Evolutionary conservation across 2,113 vertebrate genomes (phyloP).

Genomic region (Propithecus coquereli): DNA sequence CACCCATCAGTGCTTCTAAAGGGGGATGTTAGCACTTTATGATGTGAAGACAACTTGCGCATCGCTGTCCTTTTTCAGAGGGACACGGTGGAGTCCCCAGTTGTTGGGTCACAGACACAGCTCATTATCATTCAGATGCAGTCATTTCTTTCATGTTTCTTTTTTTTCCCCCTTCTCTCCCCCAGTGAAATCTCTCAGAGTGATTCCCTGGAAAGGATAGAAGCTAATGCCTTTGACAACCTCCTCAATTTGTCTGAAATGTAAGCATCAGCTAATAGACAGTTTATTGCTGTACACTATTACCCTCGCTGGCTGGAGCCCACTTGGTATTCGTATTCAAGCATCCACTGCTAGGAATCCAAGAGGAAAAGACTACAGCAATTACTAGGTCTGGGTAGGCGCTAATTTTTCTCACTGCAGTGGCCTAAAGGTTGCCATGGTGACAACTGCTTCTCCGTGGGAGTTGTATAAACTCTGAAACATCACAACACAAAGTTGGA

Average conservation of each 20-base stretch:
- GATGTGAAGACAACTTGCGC: background rate
- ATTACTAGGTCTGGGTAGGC: conserved; percentile 68
- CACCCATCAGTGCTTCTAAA: fast-evolving
- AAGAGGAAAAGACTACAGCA: conserved; percentile 57
- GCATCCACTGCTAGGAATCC: conserved; percentile 55
- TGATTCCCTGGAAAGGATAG: conserved; percentile 87
- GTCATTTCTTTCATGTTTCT: conserved; percentile 53
- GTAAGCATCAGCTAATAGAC: conserved; percentile 84
- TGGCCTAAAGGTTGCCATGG: conserved; percentile 64
- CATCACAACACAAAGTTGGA: conserved; percentile 68
- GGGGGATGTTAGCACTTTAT: background rate
- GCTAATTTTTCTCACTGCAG: conserved; percentile 70
- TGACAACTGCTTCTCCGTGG: conserved; percentile 69
- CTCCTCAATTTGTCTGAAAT: conserved; percentile 90
- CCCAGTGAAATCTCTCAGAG: conserved; percentile 92
- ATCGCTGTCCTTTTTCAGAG: background rate
- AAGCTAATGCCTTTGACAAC: conserved; percentile 88
- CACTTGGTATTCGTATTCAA: conserved; percentile 64
- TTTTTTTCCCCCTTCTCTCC: conserved; percentile 53
- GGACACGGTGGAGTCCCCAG: background rate
- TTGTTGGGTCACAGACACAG: background rate
- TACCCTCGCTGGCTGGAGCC: conserved; percentile 47
- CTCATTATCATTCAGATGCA: background rate
- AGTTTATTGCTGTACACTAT: conserved; percentile 30
- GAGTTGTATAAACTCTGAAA: conserved; percentile 58